These are phyloP conservation scores for Colostygia pectinataria DNA, from an alignment of 2,888 invertebrate species.

Conservation along the genomic window DNA sequence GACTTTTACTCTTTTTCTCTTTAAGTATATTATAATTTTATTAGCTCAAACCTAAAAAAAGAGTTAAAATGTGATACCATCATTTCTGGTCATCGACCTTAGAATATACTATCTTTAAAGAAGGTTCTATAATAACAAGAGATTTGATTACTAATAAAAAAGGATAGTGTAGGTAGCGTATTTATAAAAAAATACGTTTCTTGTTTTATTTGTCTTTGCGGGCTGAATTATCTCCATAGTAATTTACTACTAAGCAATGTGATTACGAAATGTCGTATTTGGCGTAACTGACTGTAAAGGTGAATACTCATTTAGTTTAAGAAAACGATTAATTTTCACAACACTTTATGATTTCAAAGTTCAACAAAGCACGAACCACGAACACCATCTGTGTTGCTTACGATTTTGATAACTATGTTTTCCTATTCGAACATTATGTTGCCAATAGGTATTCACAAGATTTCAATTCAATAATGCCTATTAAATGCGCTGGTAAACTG, in stretches of 20 bases:
- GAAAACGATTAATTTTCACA: constrained; percentile 56
- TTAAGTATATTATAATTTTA: no score
- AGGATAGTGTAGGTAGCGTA: no score
- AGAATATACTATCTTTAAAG: no score
- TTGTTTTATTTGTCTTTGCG: neutral
- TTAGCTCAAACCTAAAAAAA: no score
- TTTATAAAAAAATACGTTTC: no score
- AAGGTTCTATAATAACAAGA: no score
- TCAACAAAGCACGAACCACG: constrained; percentile 51
- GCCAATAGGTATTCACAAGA: constrained; percentile 29
- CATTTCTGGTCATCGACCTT: no score
- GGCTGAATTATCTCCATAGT: no score
- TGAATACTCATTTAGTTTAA: constrained; percentile 12
- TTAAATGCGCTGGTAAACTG: constrained; percentile 34
- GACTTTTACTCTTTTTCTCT: no score
- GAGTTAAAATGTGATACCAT: no score
- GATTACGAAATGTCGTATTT: constrained; percentile 7
- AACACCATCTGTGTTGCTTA: constrained; percentile 44
- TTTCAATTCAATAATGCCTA: constrained; percentile 41
- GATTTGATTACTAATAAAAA: no score
- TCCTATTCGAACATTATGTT: constrained; percentile 37
- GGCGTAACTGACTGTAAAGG: constrained; percentile 14
- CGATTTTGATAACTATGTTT: constrained; percentile 50
- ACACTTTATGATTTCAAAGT: constrained; percentile 57
- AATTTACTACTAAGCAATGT: constrained; percentile 2